Conservation (phyloP, 2,797 vertebrate genomes). For the Gymnopithys bicolor region DNA sequence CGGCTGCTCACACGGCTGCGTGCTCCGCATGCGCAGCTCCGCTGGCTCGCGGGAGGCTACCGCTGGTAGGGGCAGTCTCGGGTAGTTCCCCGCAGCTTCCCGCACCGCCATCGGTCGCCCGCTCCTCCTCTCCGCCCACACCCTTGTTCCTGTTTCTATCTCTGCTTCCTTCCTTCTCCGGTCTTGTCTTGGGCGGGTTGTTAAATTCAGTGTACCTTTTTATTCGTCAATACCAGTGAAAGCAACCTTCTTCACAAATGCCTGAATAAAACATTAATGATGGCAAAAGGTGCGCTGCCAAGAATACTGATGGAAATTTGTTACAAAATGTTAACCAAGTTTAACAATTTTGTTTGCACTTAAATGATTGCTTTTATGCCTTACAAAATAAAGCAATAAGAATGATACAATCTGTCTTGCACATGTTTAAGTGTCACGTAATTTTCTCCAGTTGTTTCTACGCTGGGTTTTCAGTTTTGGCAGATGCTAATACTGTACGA, state of each 20-base stretch:
- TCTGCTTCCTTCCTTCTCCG: no score
- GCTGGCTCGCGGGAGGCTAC: no score
- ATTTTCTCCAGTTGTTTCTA: neutral
- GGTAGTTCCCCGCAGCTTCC: no score
- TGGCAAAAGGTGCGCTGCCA: neutral
- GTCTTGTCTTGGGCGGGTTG: neutral
- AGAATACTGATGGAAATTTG: neutral
- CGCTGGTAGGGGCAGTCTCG: rapidly evolving
- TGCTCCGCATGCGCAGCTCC: neutral
- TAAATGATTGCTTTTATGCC: neutral
- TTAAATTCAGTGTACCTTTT: neutral
- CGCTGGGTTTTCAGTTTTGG: neutral
- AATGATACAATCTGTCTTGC: neutral
- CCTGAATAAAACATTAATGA: neutral
- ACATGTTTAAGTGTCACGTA: rapidly evolving
- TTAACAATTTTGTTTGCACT: neutral
- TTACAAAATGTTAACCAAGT: neutral
- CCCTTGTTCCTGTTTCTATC: no score
- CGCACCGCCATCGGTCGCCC: no score
- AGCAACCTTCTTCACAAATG: neutral
- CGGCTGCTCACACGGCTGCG: neutral
- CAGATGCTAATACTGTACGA: neutral
- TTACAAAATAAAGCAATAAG: neutral
- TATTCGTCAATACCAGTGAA: neutral
- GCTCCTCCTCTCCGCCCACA: no score